Percentiles rank a stretch among this genome's conserved stretches.
These are phyloP conservation scores for Hypomecis atomaria DNA, from an alignment of 2,888 invertebrate genomes.

Conservation along the genomic window DNA sequence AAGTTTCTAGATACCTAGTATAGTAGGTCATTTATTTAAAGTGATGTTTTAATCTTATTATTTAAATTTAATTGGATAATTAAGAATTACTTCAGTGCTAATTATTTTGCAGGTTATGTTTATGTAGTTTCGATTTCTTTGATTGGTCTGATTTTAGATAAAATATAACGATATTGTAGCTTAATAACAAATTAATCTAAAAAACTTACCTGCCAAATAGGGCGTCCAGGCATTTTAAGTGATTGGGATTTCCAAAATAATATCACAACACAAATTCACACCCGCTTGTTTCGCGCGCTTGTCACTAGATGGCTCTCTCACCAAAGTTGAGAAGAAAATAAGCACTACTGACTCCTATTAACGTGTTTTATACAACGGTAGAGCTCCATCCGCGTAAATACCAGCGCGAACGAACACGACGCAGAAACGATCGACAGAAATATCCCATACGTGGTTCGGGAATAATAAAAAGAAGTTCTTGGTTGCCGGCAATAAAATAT, in stretches of 20 bases:
- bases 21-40: too few relatives aligned
- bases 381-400: slow-evolving; percentile 73
- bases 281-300: slow-evolving; percentile 64
- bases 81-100: too few relatives aligned
- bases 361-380: slow-evolving; percentile 82
- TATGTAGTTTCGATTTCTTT: too few relatives aligned
- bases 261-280: slow-evolving; percentile 64
- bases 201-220: slow-evolving; percentile 88
- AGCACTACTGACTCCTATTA: slow-evolving; percentile 76
- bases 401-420: slow-evolving; percentile 75
- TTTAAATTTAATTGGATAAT: too few relatives aligned
- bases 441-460: slow-evolving; percentile 70
- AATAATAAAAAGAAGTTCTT: slow-evolving; percentile 57
- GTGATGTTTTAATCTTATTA: too few relatives aligned
- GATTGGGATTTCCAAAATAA: slow-evolving; percentile 54
- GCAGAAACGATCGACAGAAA: slow-evolving; percentile 78
- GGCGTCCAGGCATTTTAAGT: slow-evolving; percentile 89
- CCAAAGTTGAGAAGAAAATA: slow-evolving; percentile 81
- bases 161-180: not conserved
- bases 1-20: too few relatives aligned
- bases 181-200: not conserved
- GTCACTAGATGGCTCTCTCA: slow-evolving; percentile 82
- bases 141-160: too few relatives aligned
- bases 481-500: slow-evolving; percentile 26
- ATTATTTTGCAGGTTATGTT: too few relatives aligned